Base-by-base conservation (phyloP, 2,113 vertebrate genomes). In the Cyphomyrus plagiostoma region DNA sequence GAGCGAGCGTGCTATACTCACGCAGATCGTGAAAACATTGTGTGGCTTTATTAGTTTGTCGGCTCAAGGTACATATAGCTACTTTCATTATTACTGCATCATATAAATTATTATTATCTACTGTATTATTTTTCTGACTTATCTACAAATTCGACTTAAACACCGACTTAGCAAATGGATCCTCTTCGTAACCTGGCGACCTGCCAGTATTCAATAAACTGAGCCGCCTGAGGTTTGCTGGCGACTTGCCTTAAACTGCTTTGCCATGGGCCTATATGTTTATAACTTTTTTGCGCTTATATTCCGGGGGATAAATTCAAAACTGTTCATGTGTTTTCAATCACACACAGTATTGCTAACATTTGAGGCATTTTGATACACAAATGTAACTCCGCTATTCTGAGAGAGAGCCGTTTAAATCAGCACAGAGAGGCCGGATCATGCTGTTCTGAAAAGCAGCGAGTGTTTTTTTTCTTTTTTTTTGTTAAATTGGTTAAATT, bases 251-350 rank as follows among this genome's bases (percentile, higher is more conserved):
- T 86, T 80, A 13, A 89, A 82, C 45, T 52, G 45, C 21, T 11
- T 45, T 48, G 35, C 45, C 45, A 42, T 84, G 3, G 35, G 15
- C 77, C 42, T 35, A 45, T 77, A 74, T 77, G 15, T 13, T 70
- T 70, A 46, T 66, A 74, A 74, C 30, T 83, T 80, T 52, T 53
- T 89, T 53, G 26, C 26, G 30, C 85, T 53, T 82, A 39, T 53
- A 80, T 74, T 83, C 21, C 45, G 21, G 88, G n/a, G 39, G 52
- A 82, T 30, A 30, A 39, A 23, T 83, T 77, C 49, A 89, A 53
- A 86, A 45, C 46, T n/a, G 74, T 5, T 82, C 48, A 82, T 82
- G 74, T 89, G 74, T 89, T 89, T 83, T 89, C 88, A 53, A 53
- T 82, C 56, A 39, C 48, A 42, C 15, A 89, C 26, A n/a, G 62